Evolutionary conservation across 2,113 vertebrate species (phyloP).

Genomic region (Centrocercus urophasianus): DNA sequence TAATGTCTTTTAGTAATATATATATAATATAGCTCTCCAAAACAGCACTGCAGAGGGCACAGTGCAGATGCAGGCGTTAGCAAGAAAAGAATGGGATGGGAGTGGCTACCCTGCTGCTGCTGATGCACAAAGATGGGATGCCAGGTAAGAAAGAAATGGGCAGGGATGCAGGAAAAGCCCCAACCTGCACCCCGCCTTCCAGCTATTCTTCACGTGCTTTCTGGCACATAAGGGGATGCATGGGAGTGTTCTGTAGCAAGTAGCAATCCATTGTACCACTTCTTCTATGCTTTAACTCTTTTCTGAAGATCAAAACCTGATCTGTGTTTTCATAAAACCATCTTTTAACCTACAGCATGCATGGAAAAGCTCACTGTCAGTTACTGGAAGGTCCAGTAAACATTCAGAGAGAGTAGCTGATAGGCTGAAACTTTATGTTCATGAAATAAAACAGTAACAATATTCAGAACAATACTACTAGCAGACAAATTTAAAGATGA

Average conservation of each 20-base stretch:
- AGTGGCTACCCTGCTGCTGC: background rate
- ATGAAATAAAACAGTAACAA: background rate
- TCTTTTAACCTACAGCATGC: background rate
- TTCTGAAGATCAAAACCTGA: background rate
- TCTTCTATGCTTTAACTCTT: background rate
- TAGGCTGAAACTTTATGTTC: background rate
- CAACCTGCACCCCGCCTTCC: background rate
- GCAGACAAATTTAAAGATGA: background rate
- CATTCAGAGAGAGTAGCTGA: background rate
- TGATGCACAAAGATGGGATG: background rate
- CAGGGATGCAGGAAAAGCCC: background rate
- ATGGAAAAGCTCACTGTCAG: constrained; percentile 20
- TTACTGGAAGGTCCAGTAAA: background rate
- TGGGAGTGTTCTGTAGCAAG: background rate
- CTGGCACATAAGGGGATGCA: background rate
- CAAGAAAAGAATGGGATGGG: background rate
- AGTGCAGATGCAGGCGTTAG: background rate
- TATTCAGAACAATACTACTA: background rate
- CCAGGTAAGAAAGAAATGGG: background rate
- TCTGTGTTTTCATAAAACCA: background rate
- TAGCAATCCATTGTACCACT: background rate
- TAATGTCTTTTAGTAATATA: background rate
- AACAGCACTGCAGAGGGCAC: background rate
- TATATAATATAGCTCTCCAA: background rate
- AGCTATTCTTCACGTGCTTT: background rate